phyloP scores from a whole-genome alignment of 1,140 invertebrate genomes.

The Aphelinus certus region DNA sequence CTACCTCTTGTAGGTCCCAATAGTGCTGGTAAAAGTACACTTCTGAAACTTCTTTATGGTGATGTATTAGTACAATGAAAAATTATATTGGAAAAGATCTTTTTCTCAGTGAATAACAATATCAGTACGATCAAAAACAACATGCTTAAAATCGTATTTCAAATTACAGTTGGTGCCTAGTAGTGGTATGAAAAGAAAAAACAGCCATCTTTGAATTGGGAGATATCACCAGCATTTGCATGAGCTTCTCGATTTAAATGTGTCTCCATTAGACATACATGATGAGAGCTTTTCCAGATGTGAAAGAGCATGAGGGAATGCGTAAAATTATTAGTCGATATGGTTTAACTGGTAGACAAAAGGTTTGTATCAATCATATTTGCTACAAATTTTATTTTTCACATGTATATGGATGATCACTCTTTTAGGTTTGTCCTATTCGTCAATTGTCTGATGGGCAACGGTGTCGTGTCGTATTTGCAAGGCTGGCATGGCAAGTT shows the following conservation, averaged over 20 bases:
- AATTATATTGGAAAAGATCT: neutral
- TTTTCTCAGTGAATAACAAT: conserved; percentile 6
- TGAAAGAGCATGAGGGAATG: conserved; percentile 99
- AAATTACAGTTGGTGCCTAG: conserved; percentile 83
- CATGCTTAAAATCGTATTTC: conserved; percentile 14
- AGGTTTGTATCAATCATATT: conserved; percentile 68
- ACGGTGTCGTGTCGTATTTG: conserved; percentile 97
- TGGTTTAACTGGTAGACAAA: conserved; percentile 95
- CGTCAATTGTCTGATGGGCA: conserved; percentile 98
- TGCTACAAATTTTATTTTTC: neutral
- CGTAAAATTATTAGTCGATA: conserved; percentile 98
- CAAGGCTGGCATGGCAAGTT: conserved; percentile 94
- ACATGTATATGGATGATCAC: no score
- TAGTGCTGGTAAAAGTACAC: conserved; percentile 97
- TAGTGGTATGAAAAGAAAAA: conserved; percentile 96
- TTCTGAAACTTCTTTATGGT: conserved; percentile 94
- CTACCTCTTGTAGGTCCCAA: conserved; percentile 98
- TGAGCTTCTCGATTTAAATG: conserved; percentile 93
- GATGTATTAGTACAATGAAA: conserved; percentile 76
- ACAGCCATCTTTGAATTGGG: conserved; percentile 96
- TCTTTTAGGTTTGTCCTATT: conserved; percentile 89
- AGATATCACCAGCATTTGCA: conserved; percentile 99
- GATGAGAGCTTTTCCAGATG: conserved; percentile 96
- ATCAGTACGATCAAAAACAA: neutral
- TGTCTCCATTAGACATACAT: conserved; percentile 98